A percentile compares a stretch with the other conserved stretches of the same genome.
These are phyloP conservation scores for Azemiops feae DNA, from an alignment of 2,113 vertebrate species.

Conservation along the genomic window DNA sequence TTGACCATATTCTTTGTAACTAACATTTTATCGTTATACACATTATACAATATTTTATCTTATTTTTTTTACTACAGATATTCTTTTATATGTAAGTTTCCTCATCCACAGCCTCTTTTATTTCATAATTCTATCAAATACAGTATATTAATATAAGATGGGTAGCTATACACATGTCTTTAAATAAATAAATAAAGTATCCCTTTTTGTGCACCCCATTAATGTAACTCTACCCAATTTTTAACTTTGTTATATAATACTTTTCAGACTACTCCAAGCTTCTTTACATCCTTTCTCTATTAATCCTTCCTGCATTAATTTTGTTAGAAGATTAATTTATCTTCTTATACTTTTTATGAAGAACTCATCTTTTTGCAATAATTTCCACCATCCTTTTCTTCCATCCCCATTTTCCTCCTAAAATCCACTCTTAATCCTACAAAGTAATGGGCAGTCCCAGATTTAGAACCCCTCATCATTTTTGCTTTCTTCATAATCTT, in stretches of 20 bases:
- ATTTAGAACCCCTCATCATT: not conserved
- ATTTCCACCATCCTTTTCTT: not conserved
- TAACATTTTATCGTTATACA: not conserved
- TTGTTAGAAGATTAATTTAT: not conserved
- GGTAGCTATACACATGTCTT: not conserved
- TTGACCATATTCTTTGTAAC: not conserved
- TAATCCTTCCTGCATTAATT: not conserved
- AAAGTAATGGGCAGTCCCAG: not conserved
- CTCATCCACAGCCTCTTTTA: not conserved
- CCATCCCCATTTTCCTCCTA: not conserved
- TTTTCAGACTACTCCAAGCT: not conserved
- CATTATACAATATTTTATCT: not conserved
- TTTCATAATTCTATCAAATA: not conserved
- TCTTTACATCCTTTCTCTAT: not conserved
- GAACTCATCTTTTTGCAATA: not conserved
- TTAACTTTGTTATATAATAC: not conserved
- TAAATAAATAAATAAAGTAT: not conserved
- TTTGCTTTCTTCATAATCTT: not conserved
- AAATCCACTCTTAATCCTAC: not conserved
- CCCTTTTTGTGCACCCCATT: not conserved
- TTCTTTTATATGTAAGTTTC: not conserved
- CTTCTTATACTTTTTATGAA: not conserved
- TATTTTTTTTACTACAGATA: not conserved
- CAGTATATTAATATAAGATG: not conserved
- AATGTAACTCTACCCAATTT: not conserved